Conservation (phyloP, 2,113 vertebrate species). For the Rhynchopsitta pachyrhyncha region DNA sequence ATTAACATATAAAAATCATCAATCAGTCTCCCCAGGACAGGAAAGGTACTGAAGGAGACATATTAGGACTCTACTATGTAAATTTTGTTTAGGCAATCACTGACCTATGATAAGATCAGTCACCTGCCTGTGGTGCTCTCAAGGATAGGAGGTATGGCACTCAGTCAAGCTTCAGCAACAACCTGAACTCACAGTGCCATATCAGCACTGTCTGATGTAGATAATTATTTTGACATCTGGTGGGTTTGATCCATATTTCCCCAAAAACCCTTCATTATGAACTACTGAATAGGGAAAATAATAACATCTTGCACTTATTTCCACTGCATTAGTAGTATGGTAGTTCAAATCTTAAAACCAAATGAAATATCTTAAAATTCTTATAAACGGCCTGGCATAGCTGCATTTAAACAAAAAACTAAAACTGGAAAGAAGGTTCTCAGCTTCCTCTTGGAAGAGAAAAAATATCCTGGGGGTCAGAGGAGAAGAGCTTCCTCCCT, state of each 20-base stretch:
- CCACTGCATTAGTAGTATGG: neutral
- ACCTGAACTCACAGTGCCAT: neutral
- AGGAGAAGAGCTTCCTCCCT: neutral
- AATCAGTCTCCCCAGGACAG: neutral
- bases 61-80: neutral
- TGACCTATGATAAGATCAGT: neutral
- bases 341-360: neutral
- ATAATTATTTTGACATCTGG: neutral
- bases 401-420: neutral
- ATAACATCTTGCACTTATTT: neutral
- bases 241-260: neutral
- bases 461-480: neutral
- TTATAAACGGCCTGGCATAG: neutral
- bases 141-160: too few species aligned
- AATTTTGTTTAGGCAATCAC: neutral
- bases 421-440: neutral
- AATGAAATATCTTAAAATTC: neutral
- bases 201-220: neutral
- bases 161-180: neutral
- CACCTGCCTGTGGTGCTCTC: neutral
- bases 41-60: neutral
- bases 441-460: neutral
- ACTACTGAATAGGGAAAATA: neutral
- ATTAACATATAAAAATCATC: neutral
- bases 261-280: neutral